Evolutionary conservation across 2,113 vertebrate genomes (phyloP), one percentile per base, ranked within the genome.

Genomic region (Dicaeum eximium): DNA sequence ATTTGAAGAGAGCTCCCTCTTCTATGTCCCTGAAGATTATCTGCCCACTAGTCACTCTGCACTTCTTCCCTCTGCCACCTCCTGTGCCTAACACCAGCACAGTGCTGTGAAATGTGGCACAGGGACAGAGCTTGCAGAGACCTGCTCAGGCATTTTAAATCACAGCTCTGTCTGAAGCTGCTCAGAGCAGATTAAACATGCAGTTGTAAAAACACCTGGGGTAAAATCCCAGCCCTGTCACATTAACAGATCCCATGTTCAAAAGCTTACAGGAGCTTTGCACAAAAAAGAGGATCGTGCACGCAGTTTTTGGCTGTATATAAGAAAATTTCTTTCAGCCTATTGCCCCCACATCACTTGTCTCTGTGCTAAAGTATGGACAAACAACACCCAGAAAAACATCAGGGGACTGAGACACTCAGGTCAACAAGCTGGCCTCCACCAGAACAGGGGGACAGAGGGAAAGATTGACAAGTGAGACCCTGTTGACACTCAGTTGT

Each of bases 111-210:
- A 82, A 73, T 3, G 18, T 3, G 2, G 62, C 54, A 65, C 28
- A 38, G 54, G 66, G 50, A 90, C 53, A 72, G 51, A 7, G 3
- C 93, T 45, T 88, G 71, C 70, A 37, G 50, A 83, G 67, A 90
- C 75, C 56, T 78, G 94, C 80, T 56, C 75, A 75, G 67, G 81
- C 28, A 86, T 86, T 90, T 94, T 75, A 69, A 84, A 86, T 86
- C 3, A 0, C 37, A 30, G 25, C 7, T 50, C 54, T 79, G 37
- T 56, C 84, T 95, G 88, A 91, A 87, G 70, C 61, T 90, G 61
- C 66, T 92, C 40, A 16, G 44, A 91, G 51, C 47, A 94, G n/a
- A 86, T 93, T 88, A 95, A 38, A 37, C 28, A 90, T 1, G 37
- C n/a, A 88, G 73, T 74, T 67, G 57, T 78, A 72, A 86, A 91